A percentile compares a stretch with the other conserved stretches of the same genome.
These are phyloP conservation scores for Caracal caracal DNA, from an alignment of 2,113 vertebrate genomes.

Conservation along the genomic window DNA sequence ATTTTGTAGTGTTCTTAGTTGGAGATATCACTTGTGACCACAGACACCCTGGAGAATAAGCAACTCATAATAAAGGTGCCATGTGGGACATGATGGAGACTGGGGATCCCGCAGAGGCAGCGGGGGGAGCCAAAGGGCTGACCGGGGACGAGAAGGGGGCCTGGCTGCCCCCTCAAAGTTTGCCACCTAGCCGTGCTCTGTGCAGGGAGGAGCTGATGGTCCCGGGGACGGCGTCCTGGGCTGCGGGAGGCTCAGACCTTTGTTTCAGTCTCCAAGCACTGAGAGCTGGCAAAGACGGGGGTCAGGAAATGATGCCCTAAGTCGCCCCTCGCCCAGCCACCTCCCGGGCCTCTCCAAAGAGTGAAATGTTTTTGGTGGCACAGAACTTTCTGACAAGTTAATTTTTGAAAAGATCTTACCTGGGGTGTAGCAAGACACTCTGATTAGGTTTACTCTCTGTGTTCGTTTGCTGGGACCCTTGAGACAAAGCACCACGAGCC, in stretches of 20 bases:
- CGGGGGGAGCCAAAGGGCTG: background rate
- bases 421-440: accelerated
- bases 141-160: background rate
- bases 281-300: no score
- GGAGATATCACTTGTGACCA: background rate
- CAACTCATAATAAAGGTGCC: accelerated
- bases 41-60: background rate
- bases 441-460: background rate
- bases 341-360: background rate
- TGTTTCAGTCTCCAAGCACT: accelerated
- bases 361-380: background rate
- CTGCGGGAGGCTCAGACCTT: no score
- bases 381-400: background rate
- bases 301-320: background rate
- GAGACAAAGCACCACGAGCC: accelerated
- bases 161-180: no score
- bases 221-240: accelerated
- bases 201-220: accelerated
- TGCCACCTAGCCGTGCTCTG: background rate
- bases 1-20: background rate
- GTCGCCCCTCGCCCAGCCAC: accelerated
- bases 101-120: background rate
- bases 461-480: background rate
- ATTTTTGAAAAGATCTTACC: background rate
- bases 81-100: background rate